Evolutionary conservation across 1,140 invertebrate genomes (phyloP), one percentile per base, ranked within the genome.

Genomic region (Heliconius eleuchia): DNA sequence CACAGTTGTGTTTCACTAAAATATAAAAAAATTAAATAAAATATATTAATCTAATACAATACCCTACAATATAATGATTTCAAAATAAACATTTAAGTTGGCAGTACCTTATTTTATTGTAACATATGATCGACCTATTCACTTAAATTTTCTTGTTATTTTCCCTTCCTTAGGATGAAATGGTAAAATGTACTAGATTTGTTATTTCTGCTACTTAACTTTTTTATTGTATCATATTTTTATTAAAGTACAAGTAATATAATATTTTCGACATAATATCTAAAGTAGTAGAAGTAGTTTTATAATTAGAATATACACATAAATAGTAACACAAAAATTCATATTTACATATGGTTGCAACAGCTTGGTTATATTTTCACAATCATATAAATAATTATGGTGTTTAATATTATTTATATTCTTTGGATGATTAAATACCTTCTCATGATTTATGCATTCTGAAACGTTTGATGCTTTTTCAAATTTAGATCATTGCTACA

Each of bases 101-200:
- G 60, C 60, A 66, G 30, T 66, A 66, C 60, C n/a, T 66, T 27
- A 66, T 66, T 66, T 16, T 27, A 9, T 27, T 66, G 1, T 66
- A 30, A 57, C 11, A 66, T 13, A 30, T 66, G 27, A 66, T 30
- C 27, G 18, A 66, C 1, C 3, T 66, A 13, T 66, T 30, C n/a
- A 60, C 3, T 27, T 66, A 27, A 3, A 27, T 66, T 66, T 66
- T 66, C 18, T 27, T 66, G 23, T 78, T 55, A 46, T 30, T 73
- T 72, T 30, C 18, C 73, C 55, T 66, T 57, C 73, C 79, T 50
- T 76, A 80, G 79, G 74, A 76, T 73, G 74, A 80, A 73, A 30
- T 80, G 78, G 78, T 80, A 80, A 80, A 73, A 55, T 76, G 30
- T 71, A 42, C 8, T 57, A 27, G 18, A 76, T 66, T 27, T 37